phyloP scores from a whole-genome alignment of 2,888 invertebrate species.

The Elegia similella region DNA sequence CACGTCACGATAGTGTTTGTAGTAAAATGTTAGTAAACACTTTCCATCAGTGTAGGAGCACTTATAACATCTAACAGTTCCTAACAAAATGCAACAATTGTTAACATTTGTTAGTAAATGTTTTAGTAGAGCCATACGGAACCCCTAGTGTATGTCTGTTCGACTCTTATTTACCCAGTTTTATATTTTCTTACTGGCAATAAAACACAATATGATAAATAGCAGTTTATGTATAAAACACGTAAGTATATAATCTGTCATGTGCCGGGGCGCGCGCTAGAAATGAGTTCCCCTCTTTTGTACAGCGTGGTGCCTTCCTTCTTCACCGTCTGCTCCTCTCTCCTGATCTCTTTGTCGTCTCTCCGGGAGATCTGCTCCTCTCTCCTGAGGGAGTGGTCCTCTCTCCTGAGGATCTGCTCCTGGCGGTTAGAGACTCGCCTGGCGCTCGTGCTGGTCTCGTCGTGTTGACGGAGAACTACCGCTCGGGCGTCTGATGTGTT shows the following conservation, averaged over 20 bases:
- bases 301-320: slow-evolving; percentile 80
- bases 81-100: too few species aligned
- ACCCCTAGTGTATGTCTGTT: too few species aligned
- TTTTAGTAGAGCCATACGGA: too few species aligned
- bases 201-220: slow-evolving; percentile 63
- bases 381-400: slow-evolving; percentile 27
- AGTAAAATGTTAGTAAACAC: too few species aligned
- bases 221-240: slow-evolving; percentile 76
- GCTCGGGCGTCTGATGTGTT: slow-evolving; percentile 73
- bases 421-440: slow-evolving; percentile 45
- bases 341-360: slow-evolving; percentile 32
- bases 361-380: slow-evolving; percentile 29
- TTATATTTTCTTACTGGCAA: too few species aligned
- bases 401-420: slow-evolving; percentile 28
- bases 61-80: too few species aligned
- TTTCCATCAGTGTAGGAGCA: too few species aligned
- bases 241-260: slow-evolving; percentile 59
- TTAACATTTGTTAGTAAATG: too few species aligned
- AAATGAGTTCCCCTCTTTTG: slow-evolving; percentile 91
- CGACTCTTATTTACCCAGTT: too few species aligned
- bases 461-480: slow-evolving; percentile 60
- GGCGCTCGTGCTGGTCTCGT: slow-evolving; percentile 81
- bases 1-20: too few species aligned
- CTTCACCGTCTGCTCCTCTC: slow-evolving; percentile 41
- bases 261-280: slow-evolving; percentile 84